Evolutionary conservation across 2,888 invertebrate species (phyloP).

Genomic region (Agrotis ipsilon): DNA sequence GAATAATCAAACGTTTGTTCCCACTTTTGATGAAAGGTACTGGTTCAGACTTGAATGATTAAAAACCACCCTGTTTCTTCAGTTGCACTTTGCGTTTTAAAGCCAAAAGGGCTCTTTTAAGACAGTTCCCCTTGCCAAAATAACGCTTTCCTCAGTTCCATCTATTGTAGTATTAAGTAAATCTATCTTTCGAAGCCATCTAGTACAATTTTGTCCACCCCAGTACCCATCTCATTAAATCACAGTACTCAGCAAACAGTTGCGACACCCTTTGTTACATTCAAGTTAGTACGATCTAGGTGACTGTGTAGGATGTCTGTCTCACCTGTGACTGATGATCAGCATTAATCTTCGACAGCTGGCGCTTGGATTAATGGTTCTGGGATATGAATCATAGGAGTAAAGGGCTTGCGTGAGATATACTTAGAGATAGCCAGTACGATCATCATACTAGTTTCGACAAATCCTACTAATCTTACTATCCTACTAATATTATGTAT

Average conservation of each 20-base stretch:
- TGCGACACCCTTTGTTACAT: slow-evolving; percentile 60
- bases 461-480: no score
- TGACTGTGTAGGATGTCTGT: slow-evolving; percentile 60
- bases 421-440: neutral
- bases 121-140: no score
- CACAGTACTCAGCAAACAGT: slow-evolving; percentile 45
- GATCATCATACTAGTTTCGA: no score
- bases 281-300: slow-evolving; percentile 58
- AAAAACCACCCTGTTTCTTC: no score
- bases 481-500: no score
- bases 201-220: neutral
- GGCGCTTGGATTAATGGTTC: slow-evolving; percentile 16
- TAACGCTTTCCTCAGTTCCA: neutral
- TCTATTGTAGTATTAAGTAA: neutral
- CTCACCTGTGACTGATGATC: slow-evolving; percentile 42
- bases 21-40: no score
- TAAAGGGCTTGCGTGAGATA: neutral
- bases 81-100: no score
- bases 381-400: slow-evolving; percentile 27
- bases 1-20: no score
- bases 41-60: no score
- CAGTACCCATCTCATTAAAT: slow-evolving; percentile 52
- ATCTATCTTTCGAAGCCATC: neutral
- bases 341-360: slow-evolving; percentile 32
- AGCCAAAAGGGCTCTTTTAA: no score